Base-by-base conservation (phyloP, 2,797 vertebrate genomes). In the Chelonia mydas region DNA sequence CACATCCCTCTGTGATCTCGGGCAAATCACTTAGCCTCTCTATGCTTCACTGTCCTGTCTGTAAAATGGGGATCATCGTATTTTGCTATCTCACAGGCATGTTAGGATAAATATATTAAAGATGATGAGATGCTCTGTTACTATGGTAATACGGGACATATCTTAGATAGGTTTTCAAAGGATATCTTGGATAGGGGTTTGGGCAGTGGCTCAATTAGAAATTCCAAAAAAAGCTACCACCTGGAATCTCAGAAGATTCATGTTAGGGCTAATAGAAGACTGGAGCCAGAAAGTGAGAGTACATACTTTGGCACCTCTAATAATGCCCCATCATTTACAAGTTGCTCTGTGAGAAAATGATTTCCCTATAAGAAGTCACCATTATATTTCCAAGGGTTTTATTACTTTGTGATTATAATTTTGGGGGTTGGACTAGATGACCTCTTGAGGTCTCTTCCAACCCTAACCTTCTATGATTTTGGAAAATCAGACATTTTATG, bases 291-390 rank as follows among this genome's bases (percentile, higher is more conserved):
- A 91, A 89, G 2, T 5, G 10, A 68, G 23, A n/a, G 2, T 1
- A 0, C 0, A 3, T 2, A 0, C 84, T 84, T 86, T 68, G 15
- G 5, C 25, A 21, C 90, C 84, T 87, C 8, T 85, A 27, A 17
- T 49, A 54, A 7, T 21, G 33, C 19, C 27, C 93, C 84, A 59
- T 13, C 37, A 5, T n/a, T 89, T 88, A 12, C 13, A 72, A 47
- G 2, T 49, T 65, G 28, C 2, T 54, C 19, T 77, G 2, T 74
- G 76, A 90, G 37, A 21, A 79, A n/a, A 82, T 87, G 2, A 79
- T 37, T 74, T 74, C 37, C 9, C 4, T 37, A 15, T n/a, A 33
- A 19, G 9, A 59, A 95, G 11, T 5, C 16, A 5, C 47, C 23
- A 54, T 3, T 6, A 41, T 28, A 77, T 76, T 91, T 93, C 81